phyloP scores from a whole-genome alignment of 2,888 invertebrate species.

The Dasysyrphus tricinctus region DNA sequence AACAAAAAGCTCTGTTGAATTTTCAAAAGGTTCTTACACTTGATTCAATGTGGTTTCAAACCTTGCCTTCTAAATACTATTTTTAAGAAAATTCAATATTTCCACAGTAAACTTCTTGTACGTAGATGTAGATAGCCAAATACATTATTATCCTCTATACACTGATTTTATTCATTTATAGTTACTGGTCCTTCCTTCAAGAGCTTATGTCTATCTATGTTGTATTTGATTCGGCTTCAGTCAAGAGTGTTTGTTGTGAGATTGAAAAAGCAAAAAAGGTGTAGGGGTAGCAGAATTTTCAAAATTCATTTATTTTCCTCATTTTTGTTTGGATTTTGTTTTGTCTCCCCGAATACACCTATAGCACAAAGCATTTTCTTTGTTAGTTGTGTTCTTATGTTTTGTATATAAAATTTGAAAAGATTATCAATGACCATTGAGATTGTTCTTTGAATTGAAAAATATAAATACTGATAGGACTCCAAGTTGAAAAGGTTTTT shows the following conservation, averaged over 20 bases:
- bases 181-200: conserved; percentile 10
- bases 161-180: conserved; percentile 2
- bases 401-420: conserved; percentile 29
- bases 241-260: conserved; percentile 18
- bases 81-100: conserved; percentile 18
- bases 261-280: background rate
- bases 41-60: background rate
- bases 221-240: conserved; percentile 4
- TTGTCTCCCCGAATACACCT: conserved; percentile 4
- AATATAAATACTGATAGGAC: background rate
- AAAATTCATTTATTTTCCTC: conserved; percentile 15
- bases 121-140: background rate
- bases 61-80: background rate
- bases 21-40: background rate
- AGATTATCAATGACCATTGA: conserved; percentile 66
- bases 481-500: conserved; percentile 6
- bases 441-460: conserved; percentile 37
- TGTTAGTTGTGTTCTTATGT: conserved; percentile 6
- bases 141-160: background rate
- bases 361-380: conserved; percentile 3
- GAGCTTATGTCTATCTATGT: conserved; percentile 17
- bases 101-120: background rate
- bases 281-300: background rate
- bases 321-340: conserved; percentile 13
- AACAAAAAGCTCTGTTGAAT: background rate